Evolutionary conservation across 2,888 invertebrate genomes (phyloP), one percentile per base, ranked within the genome.

Genomic region (Diloba caeruleocephala): DNA sequence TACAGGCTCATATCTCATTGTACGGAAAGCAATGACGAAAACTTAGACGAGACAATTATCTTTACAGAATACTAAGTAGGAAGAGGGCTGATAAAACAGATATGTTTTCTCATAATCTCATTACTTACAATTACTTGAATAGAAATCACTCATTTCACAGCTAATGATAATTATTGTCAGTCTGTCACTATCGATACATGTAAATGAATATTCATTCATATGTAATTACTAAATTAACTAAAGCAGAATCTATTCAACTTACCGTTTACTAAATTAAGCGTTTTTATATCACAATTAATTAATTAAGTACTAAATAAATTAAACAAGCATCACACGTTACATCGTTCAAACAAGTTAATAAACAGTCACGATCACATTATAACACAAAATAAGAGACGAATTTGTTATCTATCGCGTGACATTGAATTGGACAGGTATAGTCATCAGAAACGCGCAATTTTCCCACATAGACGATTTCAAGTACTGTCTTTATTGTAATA

Each of bases 351-450:
- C 26, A 33, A 17, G 23, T 49, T 28, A 32, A 10, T n/a, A 15
- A 19, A 34, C 14, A n/a, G 19, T 14, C 29, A 19, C 12, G 38
- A 63, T 34, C 38, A 48, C 44, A 41, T 25, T 42, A 13, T 9
- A 42, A 9, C 17, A 12, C 32, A 10, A 32, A 39, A 21, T 34
- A 13, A 1, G 12, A 31, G 21, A 34, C 33, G 19, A 45, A 25
- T 39, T n/a, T n/a, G 23, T 51, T 65, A 60, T 67, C 68, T 45
- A 26, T 17, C 25, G 1, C 31, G 29, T 64, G 68, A 64, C 65
- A 69, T 56, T 68, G 59, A 64, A 64, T 44, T 17, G 34, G 6
- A 52, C 67, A 55, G 55, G 46, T 56, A 60, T 14, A 7, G n/a
- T 10, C 37, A 9, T 43, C 23, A 46, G 8, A 42, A 9, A 38